Percentiles rank a stretch among this genome's conserved stretches.
phyloP scores from a whole-genome alignment of 2,113 vertebrate genomes.

The Sturnira hondurensis region DNA sequence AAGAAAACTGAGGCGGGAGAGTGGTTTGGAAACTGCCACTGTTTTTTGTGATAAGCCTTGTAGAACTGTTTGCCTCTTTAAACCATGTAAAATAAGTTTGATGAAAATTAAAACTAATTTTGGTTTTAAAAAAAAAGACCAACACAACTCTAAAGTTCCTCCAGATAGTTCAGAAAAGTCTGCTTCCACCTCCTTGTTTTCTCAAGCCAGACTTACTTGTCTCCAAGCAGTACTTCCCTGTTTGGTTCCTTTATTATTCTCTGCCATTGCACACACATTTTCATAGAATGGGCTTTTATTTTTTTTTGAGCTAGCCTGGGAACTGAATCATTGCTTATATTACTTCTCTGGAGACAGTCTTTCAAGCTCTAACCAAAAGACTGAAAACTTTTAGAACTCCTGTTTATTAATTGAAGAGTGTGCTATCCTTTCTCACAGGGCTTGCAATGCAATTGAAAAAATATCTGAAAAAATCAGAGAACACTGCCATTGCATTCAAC shows the following conservation, averaged over 20 bases:
- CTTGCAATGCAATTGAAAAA: neutral
- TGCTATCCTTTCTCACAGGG: neutral
- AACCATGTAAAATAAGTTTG: neutral
- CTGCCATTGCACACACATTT: neutral
- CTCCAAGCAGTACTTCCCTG: neutral
- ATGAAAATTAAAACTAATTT: slow-evolving; percentile 28
- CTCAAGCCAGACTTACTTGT: neutral
- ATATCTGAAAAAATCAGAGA: neutral
- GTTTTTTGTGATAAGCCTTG: neutral
- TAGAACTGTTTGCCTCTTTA: neutral
- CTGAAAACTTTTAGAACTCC: neutral
- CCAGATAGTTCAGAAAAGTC: neutral
- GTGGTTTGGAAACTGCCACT: neutral
- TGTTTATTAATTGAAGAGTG: neutral
- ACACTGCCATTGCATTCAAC: neutral
- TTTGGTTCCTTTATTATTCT: neutral
- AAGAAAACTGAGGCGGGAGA: neutral
- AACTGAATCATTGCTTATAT: neutral
- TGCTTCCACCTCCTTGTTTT: neutral
- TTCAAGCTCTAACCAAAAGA: neutral
- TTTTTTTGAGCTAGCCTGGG: neutral
- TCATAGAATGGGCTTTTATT: neutral
- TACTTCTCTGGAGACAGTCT: neutral
- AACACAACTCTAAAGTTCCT: neutral
- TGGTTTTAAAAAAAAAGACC: neutral